These are phyloP conservation scores for Rhyacophila evoluta DNA, from an alignment of 2,888 invertebrate species.

Conservation along the genomic window DNA sequence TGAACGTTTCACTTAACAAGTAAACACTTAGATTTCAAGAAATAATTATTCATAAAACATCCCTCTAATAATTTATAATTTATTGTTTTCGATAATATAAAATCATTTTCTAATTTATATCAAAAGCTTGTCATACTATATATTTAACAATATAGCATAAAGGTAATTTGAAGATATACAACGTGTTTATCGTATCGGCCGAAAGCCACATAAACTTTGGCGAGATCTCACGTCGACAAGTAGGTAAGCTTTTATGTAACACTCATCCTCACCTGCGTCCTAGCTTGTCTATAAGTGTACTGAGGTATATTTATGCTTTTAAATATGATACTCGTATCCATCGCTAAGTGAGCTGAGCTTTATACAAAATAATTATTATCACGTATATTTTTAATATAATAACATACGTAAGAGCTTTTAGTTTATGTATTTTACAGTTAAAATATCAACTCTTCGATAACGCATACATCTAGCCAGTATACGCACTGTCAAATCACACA, in stretches of 20 bases:
- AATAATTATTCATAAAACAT: too few species aligned
- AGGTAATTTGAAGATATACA: not conserved
- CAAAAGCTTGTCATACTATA: not conserved
- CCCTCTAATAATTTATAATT: too few species aligned
- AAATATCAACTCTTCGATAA: too few species aligned
- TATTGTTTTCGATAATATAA: too few species aligned
- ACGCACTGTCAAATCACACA: too few species aligned
- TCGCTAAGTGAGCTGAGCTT: not conserved
- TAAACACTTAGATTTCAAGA: too few species aligned
- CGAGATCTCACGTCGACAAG: conserved; percentile 22
- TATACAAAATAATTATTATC: not conserved
- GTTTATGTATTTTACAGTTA: too few species aligned
- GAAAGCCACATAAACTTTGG: conserved; percentile 8
- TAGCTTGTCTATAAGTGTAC: conserved; percentile 18
- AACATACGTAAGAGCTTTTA: too few species aligned
- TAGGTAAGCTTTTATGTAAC: conserved; percentile 24
- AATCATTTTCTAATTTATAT: too few species aligned
- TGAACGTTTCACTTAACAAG: too few species aligned
- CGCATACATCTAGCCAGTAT: too few species aligned
- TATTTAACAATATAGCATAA: not conserved
- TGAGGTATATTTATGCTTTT: conserved; percentile 9
- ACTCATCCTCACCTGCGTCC: conserved; percentile 22
- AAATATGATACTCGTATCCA: not conserved
- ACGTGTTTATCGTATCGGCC: not conserved
- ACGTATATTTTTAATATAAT: too few species aligned